Percentiles rank a stretch among this genome's conserved stretches.
Evolutionary conservation across 2,797 vertebrate genomes (phyloP).

Genomic region (Sternarchorhynchus goeldii): DNA sequence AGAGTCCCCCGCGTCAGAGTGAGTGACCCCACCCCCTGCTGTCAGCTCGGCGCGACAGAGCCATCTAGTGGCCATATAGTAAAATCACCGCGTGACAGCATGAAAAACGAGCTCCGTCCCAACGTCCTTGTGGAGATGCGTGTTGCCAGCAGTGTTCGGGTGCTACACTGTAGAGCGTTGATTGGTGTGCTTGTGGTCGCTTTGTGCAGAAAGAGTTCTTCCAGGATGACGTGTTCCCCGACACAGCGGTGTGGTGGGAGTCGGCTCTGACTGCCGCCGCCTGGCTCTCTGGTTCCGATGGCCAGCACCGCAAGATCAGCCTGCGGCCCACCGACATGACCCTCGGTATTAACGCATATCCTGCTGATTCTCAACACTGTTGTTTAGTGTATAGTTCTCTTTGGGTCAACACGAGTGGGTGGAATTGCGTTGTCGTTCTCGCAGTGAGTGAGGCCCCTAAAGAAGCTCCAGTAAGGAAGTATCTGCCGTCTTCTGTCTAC

Average conservation of each 20-base stretch:
- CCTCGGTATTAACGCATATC: constrained; percentile 77
- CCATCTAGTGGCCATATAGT: constrained; percentile 21
- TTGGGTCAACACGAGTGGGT: no score
- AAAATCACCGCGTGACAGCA: not conserved
- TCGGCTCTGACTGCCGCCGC: constrained; percentile 71
- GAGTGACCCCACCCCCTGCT: constrained; percentile 39
- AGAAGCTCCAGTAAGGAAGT: constrained; percentile 83
- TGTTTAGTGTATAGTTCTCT: not conserved
- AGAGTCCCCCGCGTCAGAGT: constrained; percentile 90
- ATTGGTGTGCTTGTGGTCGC: not conserved
- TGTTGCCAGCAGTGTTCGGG: not conserved
- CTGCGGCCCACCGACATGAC: constrained; percentile 85
- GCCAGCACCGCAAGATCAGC: constrained; percentile 76
- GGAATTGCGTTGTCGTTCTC: constrained; percentile 16
- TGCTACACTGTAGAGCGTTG: no score
- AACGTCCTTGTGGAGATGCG: not conserved
- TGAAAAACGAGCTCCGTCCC: not conserved
- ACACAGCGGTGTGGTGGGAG: constrained; percentile 85
- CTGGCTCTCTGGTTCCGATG: constrained; percentile 83
- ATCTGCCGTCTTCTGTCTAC: constrained; percentile 83
- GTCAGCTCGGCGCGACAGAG: constrained; percentile 24
- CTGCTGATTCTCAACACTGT: not conserved
- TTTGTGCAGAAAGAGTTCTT: constrained; percentile 93
- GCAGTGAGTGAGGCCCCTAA: constrained; percentile 91
- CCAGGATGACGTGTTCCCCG: constrained; percentile 90